These are phyloP conservation scores for Cantharis nigra DNA, from an alignment of 2,888 invertebrate species.

Conservation along the genomic window DNA sequence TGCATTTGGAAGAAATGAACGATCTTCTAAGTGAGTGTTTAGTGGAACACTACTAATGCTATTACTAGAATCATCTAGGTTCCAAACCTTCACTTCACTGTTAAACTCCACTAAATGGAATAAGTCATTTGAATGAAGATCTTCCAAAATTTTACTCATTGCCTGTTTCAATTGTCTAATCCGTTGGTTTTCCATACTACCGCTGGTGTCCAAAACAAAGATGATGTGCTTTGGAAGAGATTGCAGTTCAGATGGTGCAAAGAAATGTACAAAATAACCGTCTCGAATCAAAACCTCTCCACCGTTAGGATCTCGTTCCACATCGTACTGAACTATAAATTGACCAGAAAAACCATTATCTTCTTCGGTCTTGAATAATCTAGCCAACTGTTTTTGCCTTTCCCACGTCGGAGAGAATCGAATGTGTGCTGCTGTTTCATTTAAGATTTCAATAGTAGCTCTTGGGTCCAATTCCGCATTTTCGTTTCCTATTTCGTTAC, in stretches of 20 bases:
- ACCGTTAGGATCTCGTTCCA: no score
- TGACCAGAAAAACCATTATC: no score
- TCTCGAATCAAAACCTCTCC: no score
- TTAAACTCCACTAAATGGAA: constrained; percentile 73
- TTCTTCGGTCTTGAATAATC: no score
- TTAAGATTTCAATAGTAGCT: constrained; percentile 42
- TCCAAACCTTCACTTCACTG: constrained; percentile 58
- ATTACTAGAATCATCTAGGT: constrained; percentile 54
- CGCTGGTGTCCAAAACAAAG: no score
- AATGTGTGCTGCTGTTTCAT: constrained; percentile 49
- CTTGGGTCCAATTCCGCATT: constrained; percentile 55
- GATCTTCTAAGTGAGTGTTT: no score
- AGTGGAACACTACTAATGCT: constrained; percentile 45
- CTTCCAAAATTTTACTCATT: constrained; percentile 69
- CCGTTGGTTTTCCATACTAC: constrained; percentile 54
- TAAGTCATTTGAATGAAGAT: constrained; percentile 65
- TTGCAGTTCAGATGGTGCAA: no score
- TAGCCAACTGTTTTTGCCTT: constrained; percentile 60
- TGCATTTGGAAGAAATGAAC: constrained; percentile 55
- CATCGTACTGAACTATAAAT: no score
- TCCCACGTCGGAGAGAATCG: constrained; percentile 64
- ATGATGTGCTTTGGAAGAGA: no score
- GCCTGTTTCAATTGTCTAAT: constrained; percentile 69
- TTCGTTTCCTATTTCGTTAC: constrained; percentile 65
- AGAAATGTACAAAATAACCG: no score